phyloP scores from a whole-genome alignment of 2,888 invertebrate genomes.

The Trachelus troglodyta region DNA sequence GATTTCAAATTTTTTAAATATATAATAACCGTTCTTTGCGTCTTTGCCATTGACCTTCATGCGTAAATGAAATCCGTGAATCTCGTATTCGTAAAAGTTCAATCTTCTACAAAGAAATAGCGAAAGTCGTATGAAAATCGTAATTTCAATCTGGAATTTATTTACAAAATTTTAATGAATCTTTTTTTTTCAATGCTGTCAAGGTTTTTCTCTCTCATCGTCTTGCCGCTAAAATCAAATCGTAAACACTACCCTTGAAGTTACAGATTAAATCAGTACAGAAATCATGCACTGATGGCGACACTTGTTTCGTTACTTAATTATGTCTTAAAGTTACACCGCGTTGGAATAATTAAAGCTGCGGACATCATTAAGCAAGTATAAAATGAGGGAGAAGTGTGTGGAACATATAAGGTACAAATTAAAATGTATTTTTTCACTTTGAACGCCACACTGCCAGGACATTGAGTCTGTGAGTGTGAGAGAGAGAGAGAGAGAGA shows the following conservation, averaged over 20 bases:
- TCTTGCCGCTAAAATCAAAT: background rate
- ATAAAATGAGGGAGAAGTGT: conserved; percentile 45
- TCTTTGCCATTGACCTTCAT: no score
- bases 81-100: no score
- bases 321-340: conserved; percentile 43
- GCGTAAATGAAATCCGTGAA: no score
- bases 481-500: background rate
- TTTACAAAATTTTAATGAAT: background rate
- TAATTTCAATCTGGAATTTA: background rate
- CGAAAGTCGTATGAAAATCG: background rate
- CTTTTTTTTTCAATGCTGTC: background rate
- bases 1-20: no score
- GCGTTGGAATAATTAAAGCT: conserved; percentile 51
- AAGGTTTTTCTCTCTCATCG: background rate
- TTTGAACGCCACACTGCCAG: conserved; percentile 14
- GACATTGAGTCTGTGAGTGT: background rate
- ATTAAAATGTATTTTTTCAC: conserved; percentile 16
- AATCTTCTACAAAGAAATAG: background rate
- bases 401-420: conserved; percentile 28
- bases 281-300: background rate
- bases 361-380: conserved; percentile 52
- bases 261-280: background rate
- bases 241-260: background rate
- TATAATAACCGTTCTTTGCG: no score
- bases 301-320: conserved; percentile 43